These are phyloP conservation scores for Ochotona princeps DNA, from an alignment of 2,113 vertebrate species.

Conservation along the genomic window DNA sequence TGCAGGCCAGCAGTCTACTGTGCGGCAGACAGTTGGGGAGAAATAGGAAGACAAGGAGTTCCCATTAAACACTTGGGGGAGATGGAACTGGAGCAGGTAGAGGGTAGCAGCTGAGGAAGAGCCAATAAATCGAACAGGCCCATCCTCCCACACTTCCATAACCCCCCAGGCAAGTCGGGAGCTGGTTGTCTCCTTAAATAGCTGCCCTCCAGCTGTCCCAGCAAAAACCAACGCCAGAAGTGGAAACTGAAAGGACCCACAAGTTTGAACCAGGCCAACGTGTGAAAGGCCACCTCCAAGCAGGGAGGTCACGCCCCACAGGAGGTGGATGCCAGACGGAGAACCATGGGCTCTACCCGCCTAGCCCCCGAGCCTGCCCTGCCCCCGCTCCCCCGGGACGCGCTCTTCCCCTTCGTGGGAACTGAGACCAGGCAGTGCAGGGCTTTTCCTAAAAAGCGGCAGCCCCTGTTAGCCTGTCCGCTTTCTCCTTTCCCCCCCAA, in stretches of 20 bases:
- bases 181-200: neutral
- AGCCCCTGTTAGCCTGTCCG: neutral
- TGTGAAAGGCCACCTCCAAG: neutral
- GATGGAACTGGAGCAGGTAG: neutral
- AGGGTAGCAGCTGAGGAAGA: neutral
- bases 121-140: neutral
- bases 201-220: rapidly evolving
- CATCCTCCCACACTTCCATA: no score
- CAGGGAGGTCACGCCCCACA: neutral
- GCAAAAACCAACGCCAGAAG: neutral
- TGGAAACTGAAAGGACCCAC: neutral
- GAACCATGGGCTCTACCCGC: no score
- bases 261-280: neutral
- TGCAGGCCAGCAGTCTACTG: neutral
- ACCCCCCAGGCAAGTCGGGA: neutral
- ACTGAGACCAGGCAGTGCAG: neutral
- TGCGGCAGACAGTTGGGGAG: neutral
- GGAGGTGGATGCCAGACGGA: neutral
- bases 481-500: neutral
- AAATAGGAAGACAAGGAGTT: no score
- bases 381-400: neutral
- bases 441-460: neutral
- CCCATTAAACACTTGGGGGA: neutral
- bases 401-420: neutral
- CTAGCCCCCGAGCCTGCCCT: neutral